phyloP scores from a whole-genome alignment of 1,140 invertebrate species.

The Aphidius ervi region DNA sequence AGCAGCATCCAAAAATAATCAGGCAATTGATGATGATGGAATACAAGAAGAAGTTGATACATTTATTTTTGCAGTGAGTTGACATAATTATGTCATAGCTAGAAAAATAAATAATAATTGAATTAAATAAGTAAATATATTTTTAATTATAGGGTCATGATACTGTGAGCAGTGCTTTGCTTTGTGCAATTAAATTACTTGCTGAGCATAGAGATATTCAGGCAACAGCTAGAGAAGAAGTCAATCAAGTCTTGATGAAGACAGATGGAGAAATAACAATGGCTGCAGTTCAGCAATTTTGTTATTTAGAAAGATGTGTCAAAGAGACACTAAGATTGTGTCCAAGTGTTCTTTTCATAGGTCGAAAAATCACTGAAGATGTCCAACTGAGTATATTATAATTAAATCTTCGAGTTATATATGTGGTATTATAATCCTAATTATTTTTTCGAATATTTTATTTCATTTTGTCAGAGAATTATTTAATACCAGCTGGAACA shows the following conservation, averaged over 20 bases:
- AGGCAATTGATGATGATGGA: constrained; percentile 55
- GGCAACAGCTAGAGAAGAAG: constrained; percentile 28
- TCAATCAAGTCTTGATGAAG: constrained; percentile 23
- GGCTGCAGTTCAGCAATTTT: constrained; percentile 25
- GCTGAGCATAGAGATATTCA: constrained; percentile 62
- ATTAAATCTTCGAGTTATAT: too few relatives aligned
- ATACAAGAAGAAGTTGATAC: constrained; percentile 79
- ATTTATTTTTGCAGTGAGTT: constrained; percentile 46
- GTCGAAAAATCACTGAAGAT: constrained; percentile 49
- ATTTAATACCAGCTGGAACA: constrained; percentile 17
- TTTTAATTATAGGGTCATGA: constrained; percentile 57
- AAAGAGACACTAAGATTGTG: constrained; percentile 61
- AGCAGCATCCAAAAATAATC: constrained; percentile 53
- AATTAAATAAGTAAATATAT: background rate
- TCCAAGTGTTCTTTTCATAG: constrained; percentile 58
- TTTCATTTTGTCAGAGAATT: constrained; percentile 15
- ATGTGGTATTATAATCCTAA: too few relatives aligned
- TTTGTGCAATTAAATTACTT: constrained; percentile 59
- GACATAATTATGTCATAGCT: too few relatives aligned
- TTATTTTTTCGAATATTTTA: too few relatives aligned
- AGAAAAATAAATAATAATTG: background rate
- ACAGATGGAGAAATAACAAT: constrained; percentile 23
- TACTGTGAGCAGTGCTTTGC: constrained; percentile 63
- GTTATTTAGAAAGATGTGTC: constrained; percentile 59
- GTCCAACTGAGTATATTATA: constrained; percentile 31